Base-by-base conservation (phyloP, 2,888 invertebrate species). In the Caenorhabditis uteleia region DNA sequence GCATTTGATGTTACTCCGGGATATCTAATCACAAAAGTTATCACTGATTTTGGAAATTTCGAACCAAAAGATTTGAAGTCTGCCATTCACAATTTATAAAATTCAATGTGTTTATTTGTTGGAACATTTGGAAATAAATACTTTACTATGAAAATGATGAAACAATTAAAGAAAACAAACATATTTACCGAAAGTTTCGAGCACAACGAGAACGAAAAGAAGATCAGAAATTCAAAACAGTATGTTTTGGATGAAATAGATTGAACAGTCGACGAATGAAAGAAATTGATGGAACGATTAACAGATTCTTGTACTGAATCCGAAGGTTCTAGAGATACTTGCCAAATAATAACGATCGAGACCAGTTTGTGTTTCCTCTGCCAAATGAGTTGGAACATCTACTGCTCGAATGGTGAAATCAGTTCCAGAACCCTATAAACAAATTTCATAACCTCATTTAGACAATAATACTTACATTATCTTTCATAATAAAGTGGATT, bases 1-100 rank as follows among this genome's bases (percentile, higher is more conserved):
- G 92, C 95, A 0, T 98, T 98, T 85, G 98, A 98, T 85, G 91
- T 98, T 0, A 97, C 98, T 3, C 97, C 97, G 25, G 92, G 92
- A 0, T 86, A 88, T 18, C 87, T 98, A 29, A 95, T 98, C 70
- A 70, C 73, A 0, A 70, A 68, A 38, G 47, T 73, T 33, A 53
- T 73, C 33, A 73, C 73, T 2, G 73, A 73, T 39, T 66, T 70
- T 31, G 73, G 73, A 23, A 73, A 70, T 44, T 68, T 66, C 54
- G n/a, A 23, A 10, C 74, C 74, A 27, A 27, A 42, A 20, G 55
- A 58, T 10, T 43, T 74, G 0, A 46, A 29, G 14, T 10, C 14
- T 29, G 31, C 14, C n/a, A n/a, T n/a, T n/a, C n/a, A n/a, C n/a
- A n/a, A n/a, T n/a, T n/a, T n/a, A n/a, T n/a, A n/a, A n/a, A n/a